Conservation (phyloP, 1,140 invertebrate species). For the Bombyx mori region ASM3026992v2 NC_085129.1:14772001-14772500, state of each 20-base stretch:
- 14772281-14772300: background rate
- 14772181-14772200: no score
- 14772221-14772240: background rate
- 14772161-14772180: no score
- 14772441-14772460: constrained; percentile 48
- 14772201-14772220: background rate
- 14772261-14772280: background rate
- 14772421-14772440: constrained; percentile 13
- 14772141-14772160: no score
- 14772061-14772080: no score
- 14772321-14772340: constrained; percentile 35
- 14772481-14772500: constrained; percentile 62
- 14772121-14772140: no score
- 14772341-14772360: constrained; percentile 16
- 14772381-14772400: constrained; percentile 51
- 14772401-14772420: constrained; percentile 21
- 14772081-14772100: no score
- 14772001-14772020: no score
- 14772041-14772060: no score
- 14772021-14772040: no score
- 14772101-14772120: no score
- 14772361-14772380: constrained; percentile 39
- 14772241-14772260: background rate
- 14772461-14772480: constrained; percentile 65
- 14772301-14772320: constrained; percentile 36